Evolutionary conservation across 2,888 invertebrate genomes (phyloP).

Genomic region (Drosophila greeni): DNA sequence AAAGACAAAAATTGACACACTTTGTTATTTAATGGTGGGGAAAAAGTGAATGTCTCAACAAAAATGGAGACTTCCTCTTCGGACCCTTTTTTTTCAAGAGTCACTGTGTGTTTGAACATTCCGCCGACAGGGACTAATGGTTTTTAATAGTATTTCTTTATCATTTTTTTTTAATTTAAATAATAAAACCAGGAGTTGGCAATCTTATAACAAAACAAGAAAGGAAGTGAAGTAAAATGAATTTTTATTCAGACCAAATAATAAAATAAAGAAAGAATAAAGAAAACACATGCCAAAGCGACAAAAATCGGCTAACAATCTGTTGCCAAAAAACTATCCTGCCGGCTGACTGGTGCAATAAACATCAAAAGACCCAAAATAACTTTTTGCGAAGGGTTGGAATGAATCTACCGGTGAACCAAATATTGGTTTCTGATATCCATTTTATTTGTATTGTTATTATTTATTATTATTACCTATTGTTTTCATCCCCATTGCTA

Average conservation of each 20-base stretch:
- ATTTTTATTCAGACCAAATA: background rate
- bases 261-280: no score
- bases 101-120: slow-evolving; percentile 11
- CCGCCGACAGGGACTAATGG: slow-evolving; percentile 3
- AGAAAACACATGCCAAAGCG: background rate
- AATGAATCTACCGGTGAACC: no score
- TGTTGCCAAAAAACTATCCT: slow-evolving; percentile 21
- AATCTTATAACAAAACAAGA: background rate
- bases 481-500: no score
- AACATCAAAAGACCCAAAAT: no score
- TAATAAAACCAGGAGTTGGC: slow-evolving; percentile 5
- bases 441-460: no score
- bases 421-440: no score
- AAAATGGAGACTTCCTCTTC: slow-evolving; percentile 5
- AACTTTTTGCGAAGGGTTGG: no score
- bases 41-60: slow-evolving; percentile 36
- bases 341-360: no score
- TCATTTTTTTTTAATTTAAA: slow-evolving; percentile 12
- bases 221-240: no score
- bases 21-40: slow-evolving; percentile 28
- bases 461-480: no score
- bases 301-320: slow-evolving; percentile 6
- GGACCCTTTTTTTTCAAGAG: slow-evolving; percentile 1
- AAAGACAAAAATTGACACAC: slow-evolving; percentile 14
- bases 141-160: background rate